Evolutionary conservation across 1,140 invertebrate genomes (phyloP).

Genomic region (Aphis gossypii): DNA sequence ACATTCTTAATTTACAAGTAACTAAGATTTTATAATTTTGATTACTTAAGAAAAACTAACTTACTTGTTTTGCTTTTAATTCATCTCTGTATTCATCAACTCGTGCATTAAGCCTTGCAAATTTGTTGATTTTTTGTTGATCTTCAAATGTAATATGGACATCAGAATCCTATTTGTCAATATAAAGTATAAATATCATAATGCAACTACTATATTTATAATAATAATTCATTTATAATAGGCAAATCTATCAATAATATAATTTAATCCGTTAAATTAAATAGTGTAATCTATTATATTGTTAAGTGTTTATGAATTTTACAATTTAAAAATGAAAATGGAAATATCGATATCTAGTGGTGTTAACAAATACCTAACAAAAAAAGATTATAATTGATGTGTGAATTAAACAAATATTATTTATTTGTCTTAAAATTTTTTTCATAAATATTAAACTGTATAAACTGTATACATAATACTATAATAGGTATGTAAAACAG

Average conservation of each 20-base stretch:
- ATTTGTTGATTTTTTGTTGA: constrained; percentile 97
- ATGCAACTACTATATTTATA: neutral
- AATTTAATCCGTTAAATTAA: too few relatives aligned
- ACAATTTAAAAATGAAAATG: neutral
- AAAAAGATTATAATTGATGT: too few relatives aligned
- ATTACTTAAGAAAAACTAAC: neutral
- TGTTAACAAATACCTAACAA: neutral
- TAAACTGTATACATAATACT: too few relatives aligned
- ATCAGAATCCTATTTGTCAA: constrained; percentile 77
- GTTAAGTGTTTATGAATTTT: neutral
- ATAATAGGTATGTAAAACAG: neutral
- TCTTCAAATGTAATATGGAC: constrained; percentile 95
- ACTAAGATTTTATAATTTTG: neutral
- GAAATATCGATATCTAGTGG: neutral
- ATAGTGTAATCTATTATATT: neutral
- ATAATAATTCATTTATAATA: neutral
- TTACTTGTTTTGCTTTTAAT: constrained; percentile 83
- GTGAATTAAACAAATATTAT: too few relatives aligned
- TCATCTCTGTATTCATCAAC: constrained; percentile 91
- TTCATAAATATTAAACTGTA: too few relatives aligned
- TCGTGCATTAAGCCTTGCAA: constrained; percentile 90
- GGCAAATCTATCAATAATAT: too few relatives aligned
- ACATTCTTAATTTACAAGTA: neutral
- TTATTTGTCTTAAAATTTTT: too few relatives aligned
- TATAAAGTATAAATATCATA: neutral